phyloP scores from a whole-genome alignment of 2,113 vertebrate genomes.

The Lonchura striata region DNA sequence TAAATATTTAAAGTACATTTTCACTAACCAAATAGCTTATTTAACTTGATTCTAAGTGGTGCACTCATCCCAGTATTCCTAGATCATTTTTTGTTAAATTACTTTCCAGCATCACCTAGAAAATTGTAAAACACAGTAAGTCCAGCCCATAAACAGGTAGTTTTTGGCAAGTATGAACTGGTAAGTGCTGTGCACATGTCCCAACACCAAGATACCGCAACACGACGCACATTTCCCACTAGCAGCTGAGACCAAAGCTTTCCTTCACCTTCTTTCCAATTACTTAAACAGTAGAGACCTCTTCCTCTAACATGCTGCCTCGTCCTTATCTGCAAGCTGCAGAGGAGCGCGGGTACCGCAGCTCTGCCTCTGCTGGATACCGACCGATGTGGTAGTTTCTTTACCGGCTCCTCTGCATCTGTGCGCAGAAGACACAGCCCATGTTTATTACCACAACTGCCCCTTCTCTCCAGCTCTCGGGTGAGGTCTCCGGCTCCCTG shows the following conservation, averaged over 20 bases:
- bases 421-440: background rate
- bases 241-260: background rate
- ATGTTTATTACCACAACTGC: accelerated
- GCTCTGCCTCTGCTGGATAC: background rate
- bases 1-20: background rate
- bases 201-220: background rate
- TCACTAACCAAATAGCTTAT: background rate
- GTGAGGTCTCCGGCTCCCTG: background rate
- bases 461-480: background rate
- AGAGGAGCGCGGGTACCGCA: background rate
- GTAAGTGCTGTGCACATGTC: accelerated
- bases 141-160: background rate
- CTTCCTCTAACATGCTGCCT: background rate
- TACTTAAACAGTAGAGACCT: background rate
- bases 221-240: background rate
- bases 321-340: background rate
- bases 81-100: background rate
- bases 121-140: background rate
- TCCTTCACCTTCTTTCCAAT: background rate
- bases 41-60: background rate
- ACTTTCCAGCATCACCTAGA: background rate
- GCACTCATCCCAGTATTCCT: background rate
- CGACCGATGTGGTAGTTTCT: background rate
- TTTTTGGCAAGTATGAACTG: background rate
- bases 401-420: background rate